Conservation (phyloP, 2,113 vertebrate species). For the Cyphomyrus discorhynchus region DNA sequence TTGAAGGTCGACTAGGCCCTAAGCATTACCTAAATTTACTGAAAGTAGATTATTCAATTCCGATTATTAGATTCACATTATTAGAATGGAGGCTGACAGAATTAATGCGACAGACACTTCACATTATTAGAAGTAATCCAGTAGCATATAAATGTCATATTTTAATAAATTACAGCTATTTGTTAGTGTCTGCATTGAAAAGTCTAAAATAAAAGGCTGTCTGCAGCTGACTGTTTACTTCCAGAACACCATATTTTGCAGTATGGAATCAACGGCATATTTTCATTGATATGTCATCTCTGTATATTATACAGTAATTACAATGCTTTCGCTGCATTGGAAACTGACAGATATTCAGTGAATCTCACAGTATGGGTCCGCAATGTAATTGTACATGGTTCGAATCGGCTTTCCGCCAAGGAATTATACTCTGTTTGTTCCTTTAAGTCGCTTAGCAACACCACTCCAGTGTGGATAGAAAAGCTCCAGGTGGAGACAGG, state of each 20-base stretch:
- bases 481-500: background rate
- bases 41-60: background rate
- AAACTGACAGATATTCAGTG: background rate
- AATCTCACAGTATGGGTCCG: constrained; percentile 1
- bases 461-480: background rate
- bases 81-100: background rate
- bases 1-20: background rate
- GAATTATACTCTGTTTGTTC: constrained; percentile 6
- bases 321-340: background rate
- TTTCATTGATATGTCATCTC: background rate
- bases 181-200: background rate
- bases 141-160: background rate
- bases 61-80: background rate
- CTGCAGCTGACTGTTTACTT: background rate
- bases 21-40: background rate
- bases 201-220: background rate
- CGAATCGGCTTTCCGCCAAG: background rate
- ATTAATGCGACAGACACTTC: background rate
- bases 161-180: background rate
- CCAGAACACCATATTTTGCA: background rate
- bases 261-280: background rate
- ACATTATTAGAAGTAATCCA: constrained; percentile 7
- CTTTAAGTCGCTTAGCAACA: constrained; percentile 8
- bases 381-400: constrained; percentile 1
- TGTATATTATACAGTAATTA: background rate